Evolutionary conservation across 2,797 vertebrate species (phyloP).

Genomic region (Sebastes goodei): DNA sequence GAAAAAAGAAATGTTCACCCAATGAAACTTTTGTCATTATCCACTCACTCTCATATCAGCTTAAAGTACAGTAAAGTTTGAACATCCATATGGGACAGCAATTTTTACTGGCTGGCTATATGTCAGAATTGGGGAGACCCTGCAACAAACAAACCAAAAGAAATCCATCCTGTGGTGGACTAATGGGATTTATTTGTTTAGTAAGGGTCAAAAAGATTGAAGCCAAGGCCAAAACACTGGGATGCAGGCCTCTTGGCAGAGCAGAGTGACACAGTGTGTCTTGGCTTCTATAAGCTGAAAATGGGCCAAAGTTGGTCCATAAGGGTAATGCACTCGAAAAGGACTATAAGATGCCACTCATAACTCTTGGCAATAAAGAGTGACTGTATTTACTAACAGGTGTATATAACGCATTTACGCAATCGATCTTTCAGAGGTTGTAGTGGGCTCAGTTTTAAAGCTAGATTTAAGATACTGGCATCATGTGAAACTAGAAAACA

Average conservation of each 20-base stretch:
- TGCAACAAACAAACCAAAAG: not conserved
- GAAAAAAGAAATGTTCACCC: not conserved
- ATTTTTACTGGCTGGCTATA: not conserved
- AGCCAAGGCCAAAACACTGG: slow-evolving; percentile 3
- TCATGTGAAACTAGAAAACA: too few relatives aligned
- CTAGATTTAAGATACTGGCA: too few relatives aligned
- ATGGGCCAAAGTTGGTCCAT: slow-evolving; percentile 42
- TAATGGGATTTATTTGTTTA: slow-evolving; percentile 2
- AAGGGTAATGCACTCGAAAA: slow-evolving; percentile 45
- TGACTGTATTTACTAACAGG: not conserved
- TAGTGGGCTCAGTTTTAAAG: too few relatives aligned
- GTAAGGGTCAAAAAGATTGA: slow-evolving; percentile 29
- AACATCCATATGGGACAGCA: not conserved
- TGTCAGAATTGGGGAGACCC: not conserved
- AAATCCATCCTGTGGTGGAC: not conserved
- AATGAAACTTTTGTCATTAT: not conserved
- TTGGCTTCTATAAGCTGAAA: slow-evolving; percentile 45
- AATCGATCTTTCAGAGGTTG: too few relatives aligned
- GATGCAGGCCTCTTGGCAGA: slow-evolving; percentile 39
- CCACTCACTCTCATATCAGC: not conserved
- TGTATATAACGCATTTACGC: too few relatives aligned
- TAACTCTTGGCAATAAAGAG: slow-evolving; percentile 3
- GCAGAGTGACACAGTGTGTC: slow-evolving; percentile 23
- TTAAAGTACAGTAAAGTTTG: not conserved
- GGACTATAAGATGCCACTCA: slow-evolving; percentile 2